Base-by-base conservation (phyloP, 2,888 invertebrate species). In the Agonum fuliginosum region DNA sequence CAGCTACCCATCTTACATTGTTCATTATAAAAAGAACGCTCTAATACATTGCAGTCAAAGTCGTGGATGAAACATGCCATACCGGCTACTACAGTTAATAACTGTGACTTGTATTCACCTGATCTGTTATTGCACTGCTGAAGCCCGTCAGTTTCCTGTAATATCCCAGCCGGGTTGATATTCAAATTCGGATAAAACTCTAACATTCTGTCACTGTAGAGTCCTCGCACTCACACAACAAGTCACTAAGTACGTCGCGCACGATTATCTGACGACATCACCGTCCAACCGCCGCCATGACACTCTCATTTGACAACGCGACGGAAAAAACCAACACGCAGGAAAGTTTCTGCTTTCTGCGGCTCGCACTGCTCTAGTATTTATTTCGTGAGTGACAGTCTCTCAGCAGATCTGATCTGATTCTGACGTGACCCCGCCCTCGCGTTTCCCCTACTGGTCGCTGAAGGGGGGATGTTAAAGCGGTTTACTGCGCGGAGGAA, bases 101-200 rank as follows among this genome's bases (percentile, higher is more conserved):
- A 37, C 37, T 37, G 8, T 37, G 8, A 30, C 30, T 30, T 5
- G 5, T 30, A 43, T 86, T n/a, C n/a, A 92, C 93, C 93, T 89
- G 92, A 89, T 83, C 92, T 88, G 81, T 90, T 91, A 81, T 91
- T 88, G 86, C 92, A 92, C 73, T 89, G 89, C 85, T 91, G 88
- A 12, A 83, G 81, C 75, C 87, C 87, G 78, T 85, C 84, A 80
- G 84, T 82, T 54, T 91, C 91, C 82, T 89, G 90, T 85, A 91
- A 87, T 88, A 91, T 89, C 86, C 89, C 89, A 79, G 90, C 85
- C 24, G 86, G 83, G 79, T 86, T 86, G 67, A 87, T 84, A 82
- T 89, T 91, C 80, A 91, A 87, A 83, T 91, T 91, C 77, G 92
- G 91, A 85, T 92, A 92, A 86, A 92, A 92, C 86, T 93, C 92